These are phyloP conservation scores for Gisinianus flammeolus DNA, from an alignment of 2,888 invertebrate genomes.

Conservation along the genomic window DNA sequence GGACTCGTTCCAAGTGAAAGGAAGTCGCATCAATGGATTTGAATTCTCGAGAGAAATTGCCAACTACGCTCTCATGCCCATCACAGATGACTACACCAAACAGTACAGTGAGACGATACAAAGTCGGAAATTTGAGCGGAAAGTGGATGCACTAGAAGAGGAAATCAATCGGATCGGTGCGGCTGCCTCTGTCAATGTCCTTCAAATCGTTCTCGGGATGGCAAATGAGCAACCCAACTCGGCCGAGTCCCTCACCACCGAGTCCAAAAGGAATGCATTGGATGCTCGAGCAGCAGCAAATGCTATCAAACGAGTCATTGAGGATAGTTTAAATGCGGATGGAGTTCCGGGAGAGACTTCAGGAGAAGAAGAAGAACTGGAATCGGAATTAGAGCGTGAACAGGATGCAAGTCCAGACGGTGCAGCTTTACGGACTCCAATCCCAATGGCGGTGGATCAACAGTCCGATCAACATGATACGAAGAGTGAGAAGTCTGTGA, in stretches of 20 bases:
- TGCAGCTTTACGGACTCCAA: background rate
- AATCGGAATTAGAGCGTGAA: background rate
- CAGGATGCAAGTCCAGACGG: background rate
- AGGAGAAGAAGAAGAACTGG: constrained; percentile 27
- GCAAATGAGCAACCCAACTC: constrained; percentile 19
- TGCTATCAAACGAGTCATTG: constrained; percentile 29
- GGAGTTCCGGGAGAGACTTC: background rate
- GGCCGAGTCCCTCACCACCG: background rate
- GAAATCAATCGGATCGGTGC: constrained; percentile 31
- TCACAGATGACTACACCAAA: background rate
- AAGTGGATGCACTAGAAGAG: constrained; percentile 26
- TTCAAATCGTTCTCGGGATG: constrained; percentile 35
- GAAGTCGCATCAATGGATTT: constrained; percentile 49
- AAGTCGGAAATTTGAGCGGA: constrained; percentile 26
- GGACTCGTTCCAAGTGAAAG: constrained; percentile 53
- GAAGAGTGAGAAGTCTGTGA: background rate
- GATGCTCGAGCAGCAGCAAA: constrained; percentile 23
- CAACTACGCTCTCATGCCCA: constrained; percentile 47
- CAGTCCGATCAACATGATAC: background rate
- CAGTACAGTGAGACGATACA: constrained; percentile 20
- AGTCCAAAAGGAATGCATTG: background rate
- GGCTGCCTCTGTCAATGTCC: constrained; percentile 30
- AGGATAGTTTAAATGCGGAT: background rate
- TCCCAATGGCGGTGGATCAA: background rate
- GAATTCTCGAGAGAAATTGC: constrained; percentile 45